Conservation (phyloP, 1,140 invertebrate species). For the Bombus confusus region DNA sequence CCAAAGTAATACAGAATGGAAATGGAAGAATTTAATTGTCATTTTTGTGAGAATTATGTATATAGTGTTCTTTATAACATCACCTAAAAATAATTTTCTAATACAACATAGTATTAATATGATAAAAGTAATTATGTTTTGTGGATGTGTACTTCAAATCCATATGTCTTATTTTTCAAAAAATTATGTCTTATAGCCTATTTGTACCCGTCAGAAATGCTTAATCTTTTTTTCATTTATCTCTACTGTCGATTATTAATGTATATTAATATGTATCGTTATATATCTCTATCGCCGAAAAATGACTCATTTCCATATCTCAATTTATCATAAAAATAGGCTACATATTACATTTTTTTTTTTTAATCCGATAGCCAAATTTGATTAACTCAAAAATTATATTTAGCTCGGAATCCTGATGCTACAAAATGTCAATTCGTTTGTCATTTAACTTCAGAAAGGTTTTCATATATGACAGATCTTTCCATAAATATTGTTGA, state of each 20-base stretch:
- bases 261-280: slow-evolving; percentile 53
- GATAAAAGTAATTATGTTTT: slow-evolving; percentile 57
- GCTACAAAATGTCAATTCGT: background rate
- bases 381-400: slow-evolving; percentile 19
- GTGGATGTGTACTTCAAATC: slow-evolving; percentile 72
- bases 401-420: slow-evolving; percentile 14
- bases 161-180: slow-evolving; percentile 69
- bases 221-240: slow-evolving; percentile 64
- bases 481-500: slow-evolving; percentile 1
- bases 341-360: slow-evolving; percentile 21
- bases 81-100: slow-evolving; percentile 24
- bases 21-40: background rate
- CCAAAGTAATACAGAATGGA: slow-evolving; percentile 11
- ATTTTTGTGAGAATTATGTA: slow-evolving; percentile 28
- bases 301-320: slow-evolving; percentile 24
- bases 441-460: background rate
- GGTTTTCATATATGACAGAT: background rate
- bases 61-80: slow-evolving; percentile 35
- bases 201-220: slow-evolving; percentile 81
- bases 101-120: slow-evolving; percentile 37
- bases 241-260: slow-evolving; percentile 59
- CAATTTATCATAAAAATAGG: slow-evolving; percentile 56
- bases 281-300: slow-evolving; percentile 49
- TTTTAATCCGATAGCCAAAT: slow-evolving; percentile 31
- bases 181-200: slow-evolving; percentile 76